Evolutionary conservation across 2,888 invertebrate genomes (phyloP), one percentile per base, ranked within the genome.

Genomic region (Heteromyza rotundicornis): DNA sequence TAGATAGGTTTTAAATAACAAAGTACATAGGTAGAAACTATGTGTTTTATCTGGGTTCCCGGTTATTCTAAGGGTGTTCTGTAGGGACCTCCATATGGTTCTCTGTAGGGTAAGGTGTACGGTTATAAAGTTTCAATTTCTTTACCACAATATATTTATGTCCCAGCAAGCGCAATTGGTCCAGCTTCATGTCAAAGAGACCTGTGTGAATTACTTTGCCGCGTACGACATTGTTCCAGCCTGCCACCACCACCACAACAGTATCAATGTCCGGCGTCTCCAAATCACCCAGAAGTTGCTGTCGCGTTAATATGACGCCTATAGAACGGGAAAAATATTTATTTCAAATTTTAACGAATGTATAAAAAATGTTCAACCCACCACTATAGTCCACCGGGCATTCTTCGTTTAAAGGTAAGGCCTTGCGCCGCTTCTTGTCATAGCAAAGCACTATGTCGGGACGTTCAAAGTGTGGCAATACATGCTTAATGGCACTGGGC

Each of bases 401-500:
- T 19, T 80, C 79, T 10, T 80, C 67, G 12, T 82, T 80, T 36
- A 88, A 77, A 19, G 86, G 78, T 19, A 89, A 68, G 14, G 86
- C 76, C 35, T 86, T 82, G 2, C 80, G 82, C 12, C 86, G 86
- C 27, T 79, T 70, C 32, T 75, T 77, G 73, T 89, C 85, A 70
- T 88, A 84, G 68, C 88, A 88, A 59, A 90, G 73, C 17, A 91
- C 82, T 24, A 90, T 75, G 80, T 90, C 89, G 84, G 88, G 86
- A 79, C 86, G 85, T 68, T 86, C 84, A 75, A 87, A 89, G 71
- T 92, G 91, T 8, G 92, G 89, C 65, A 93, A 75, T 64, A 92
- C 80, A 76, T 90, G 90, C 59, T 80, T 81, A 1, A 83, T 68
- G 62, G 86, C 84, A 3, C 84, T 80, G 3, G 84, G 80, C 19